Evolutionary conservation across 2,113 vertebrate genomes (phyloP).

Genomic region (Xiphophorus maculatus): DNA sequence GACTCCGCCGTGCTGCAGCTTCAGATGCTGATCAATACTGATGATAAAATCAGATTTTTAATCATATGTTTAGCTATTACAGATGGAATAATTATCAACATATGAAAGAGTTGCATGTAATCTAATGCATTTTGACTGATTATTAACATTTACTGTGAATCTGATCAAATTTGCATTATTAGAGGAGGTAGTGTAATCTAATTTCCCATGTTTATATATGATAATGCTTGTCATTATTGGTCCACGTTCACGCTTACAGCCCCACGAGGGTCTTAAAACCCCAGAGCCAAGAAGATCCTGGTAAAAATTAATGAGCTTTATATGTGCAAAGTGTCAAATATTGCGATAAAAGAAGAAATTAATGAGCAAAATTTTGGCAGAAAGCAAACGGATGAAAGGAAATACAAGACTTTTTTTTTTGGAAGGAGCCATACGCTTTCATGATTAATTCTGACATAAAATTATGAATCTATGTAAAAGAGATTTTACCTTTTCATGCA

Average conservation of each 20-base stretch:
- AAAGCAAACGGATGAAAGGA: background rate
- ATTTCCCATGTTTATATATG: conserved; percentile 12
- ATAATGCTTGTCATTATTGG: background rate
- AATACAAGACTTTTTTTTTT: conserved; percentile 1
- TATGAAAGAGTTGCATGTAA: background rate
- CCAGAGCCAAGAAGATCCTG: background rate
- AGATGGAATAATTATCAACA: background rate
- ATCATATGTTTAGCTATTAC: background rate
- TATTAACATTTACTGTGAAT: background rate
- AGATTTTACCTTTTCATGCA: background rate
- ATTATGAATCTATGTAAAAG: conserved; percentile 15
- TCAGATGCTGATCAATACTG: background rate
- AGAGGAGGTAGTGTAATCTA: conserved; percentile 7
- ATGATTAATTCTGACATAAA: background rate
- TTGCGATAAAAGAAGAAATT: background rate
- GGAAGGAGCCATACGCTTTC: background rate
- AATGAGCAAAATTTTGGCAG: background rate
- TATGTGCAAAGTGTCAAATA: background rate
- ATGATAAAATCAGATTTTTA: conserved; percentile 21
- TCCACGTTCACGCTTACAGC: background rate
- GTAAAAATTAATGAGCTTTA: background rate
- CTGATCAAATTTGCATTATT: conserved; percentile 10
- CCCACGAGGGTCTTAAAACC: background rate
- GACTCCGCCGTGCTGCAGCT: background rate
- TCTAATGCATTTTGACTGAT: conserved; percentile 20